Conservation (phyloP, 2,797 vertebrate genomes). For the Sebastes steindachneri region DNA sequence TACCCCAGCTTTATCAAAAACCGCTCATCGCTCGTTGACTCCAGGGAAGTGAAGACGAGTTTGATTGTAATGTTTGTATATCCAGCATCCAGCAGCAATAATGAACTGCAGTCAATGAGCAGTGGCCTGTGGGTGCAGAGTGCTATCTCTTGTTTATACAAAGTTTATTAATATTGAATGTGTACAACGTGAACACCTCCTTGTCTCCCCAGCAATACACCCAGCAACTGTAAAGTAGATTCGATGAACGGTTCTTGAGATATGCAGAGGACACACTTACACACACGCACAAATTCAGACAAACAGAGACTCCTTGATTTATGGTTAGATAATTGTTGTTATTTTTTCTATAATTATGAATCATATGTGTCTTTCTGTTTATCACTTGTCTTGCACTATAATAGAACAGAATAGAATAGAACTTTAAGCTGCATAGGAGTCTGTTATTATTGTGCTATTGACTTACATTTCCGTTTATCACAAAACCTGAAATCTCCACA, state of each 20-base stretch:
- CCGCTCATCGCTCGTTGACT: background rate
- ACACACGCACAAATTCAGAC: background rate
- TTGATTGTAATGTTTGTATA: background rate
- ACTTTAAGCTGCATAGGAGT: conserved; percentile 1
- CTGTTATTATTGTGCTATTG: conserved; percentile 5
- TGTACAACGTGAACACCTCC: too few relatives aligned
- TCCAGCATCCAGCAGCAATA: background rate
- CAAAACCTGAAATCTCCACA: conserved; percentile 22
- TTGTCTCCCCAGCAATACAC: too few relatives aligned
- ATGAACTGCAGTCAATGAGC: too few relatives aligned
- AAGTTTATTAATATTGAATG: background rate
- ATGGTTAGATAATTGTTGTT: background rate
- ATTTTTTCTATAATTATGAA: background rate
- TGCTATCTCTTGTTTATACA: background rate
- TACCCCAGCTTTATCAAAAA: background rate
- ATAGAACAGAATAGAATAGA: background rate
- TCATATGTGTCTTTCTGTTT: background rate
- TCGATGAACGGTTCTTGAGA: background rate
- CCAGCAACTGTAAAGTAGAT: background rate
- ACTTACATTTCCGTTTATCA: background rate
- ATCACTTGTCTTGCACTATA: background rate
- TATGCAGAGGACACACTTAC: background rate
- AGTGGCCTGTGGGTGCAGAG: too few relatives aligned
- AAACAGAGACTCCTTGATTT: background rate
- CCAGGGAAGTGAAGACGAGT: background rate